These are phyloP conservation scores for Protonibea diacanthus DNA, from an alignment of 2,797 vertebrate species.

Conservation along the genomic window DNA sequence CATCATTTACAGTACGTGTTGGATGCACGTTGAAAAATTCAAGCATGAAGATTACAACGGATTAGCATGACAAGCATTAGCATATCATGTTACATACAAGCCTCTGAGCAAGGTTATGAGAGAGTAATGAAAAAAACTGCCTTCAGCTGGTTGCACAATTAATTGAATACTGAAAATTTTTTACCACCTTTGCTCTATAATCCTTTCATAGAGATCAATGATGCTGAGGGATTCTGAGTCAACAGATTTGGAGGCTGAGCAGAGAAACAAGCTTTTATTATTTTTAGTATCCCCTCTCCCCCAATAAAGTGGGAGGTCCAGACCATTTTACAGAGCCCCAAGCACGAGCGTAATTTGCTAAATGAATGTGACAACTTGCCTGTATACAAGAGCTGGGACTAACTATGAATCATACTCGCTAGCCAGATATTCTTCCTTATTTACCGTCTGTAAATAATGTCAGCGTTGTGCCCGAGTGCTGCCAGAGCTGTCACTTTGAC, in stretches of 20 bases:
- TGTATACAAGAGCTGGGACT: conserved; percentile 75
- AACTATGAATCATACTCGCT: conserved; percentile 74
- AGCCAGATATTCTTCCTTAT: conserved; percentile 69
- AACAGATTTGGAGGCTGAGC: conserved; percentile 36
- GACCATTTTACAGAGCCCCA: conserved; percentile 56
- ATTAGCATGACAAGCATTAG: conserved; percentile 75
- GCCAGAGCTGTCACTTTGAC: conserved; percentile 77
- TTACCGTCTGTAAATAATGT: conserved; percentile 77
- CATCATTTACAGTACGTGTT: conserved; percentile 54
- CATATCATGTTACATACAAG: conserved; percentile 72
- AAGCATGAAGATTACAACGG: conserved; percentile 79
- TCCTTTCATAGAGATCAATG: conserved; percentile 46
- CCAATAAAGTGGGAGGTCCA: conserved; percentile 51
- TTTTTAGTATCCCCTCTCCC: conserved; percentile 48
- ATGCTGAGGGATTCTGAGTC: conserved; percentile 31
- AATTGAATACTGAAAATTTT: conserved; percentile 54
- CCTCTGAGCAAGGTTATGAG: conserved; percentile 68
- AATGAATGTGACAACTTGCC: conserved; percentile 79
- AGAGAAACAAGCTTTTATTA: conserved; percentile 20
- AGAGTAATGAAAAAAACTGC: conserved; percentile 62
- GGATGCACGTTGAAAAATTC: conserved; percentile 72
- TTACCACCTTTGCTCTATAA: conserved; percentile 43
- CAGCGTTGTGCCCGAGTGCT: conserved; percentile 63
- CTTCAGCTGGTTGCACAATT: conserved; percentile 54
- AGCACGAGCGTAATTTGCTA: conserved; percentile 70